These are phyloP conservation scores for Heliconius hermathena DNA, from an alignment of 1,140 invertebrate genomes.

Conservation along the genomic window DNA sequence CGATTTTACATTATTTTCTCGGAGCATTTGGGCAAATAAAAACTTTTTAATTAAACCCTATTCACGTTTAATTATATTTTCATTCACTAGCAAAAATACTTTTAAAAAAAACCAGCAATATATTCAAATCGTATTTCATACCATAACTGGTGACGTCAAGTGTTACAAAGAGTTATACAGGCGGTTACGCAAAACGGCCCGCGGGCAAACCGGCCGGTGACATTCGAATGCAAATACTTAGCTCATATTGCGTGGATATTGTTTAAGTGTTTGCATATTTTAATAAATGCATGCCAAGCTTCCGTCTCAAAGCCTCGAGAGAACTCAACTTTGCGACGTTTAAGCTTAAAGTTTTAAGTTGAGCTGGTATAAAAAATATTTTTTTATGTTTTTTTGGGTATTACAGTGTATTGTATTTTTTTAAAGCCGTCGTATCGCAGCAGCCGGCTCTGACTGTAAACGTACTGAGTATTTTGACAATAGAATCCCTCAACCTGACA, in stretches of 20 bases:
- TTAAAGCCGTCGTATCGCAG: too few relatives aligned
- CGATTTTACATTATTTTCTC: neutral
- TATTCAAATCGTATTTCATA: conserved; percentile 6
- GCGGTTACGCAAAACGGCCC: conserved; percentile 22
- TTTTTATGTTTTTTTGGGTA: too few relatives aligned
- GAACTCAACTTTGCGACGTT: neutral
- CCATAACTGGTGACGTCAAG: conserved; percentile 26
- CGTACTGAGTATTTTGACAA: too few relatives aligned
- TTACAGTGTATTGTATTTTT: too few relatives aligned
- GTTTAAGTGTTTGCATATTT: conserved; percentile 18
- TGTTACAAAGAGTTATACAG: conserved; percentile 27
- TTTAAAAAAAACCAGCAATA: neutral
- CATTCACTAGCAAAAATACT: neutral
- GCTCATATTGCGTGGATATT: conserved; percentile 18
- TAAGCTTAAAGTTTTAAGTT: neutral
- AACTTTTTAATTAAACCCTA: neutral
- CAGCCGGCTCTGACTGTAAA: too few relatives aligned
- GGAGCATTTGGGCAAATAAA: conserved; percentile 1
- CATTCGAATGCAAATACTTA: conserved; percentile 30
- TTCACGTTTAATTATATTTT: neutral
- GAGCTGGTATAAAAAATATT: neutral
- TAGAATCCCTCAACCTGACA: too few relatives aligned
- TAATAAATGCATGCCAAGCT: conserved; percentile 19
- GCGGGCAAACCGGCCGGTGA: conserved; percentile 24
- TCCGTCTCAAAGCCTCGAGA: neutral